A percentile compares a stretch with the other conserved stretches of the same genome.
phyloP scores from a whole-genome alignment of 1,140 invertebrate species.

The Acromyrmex echinatior region DNA sequence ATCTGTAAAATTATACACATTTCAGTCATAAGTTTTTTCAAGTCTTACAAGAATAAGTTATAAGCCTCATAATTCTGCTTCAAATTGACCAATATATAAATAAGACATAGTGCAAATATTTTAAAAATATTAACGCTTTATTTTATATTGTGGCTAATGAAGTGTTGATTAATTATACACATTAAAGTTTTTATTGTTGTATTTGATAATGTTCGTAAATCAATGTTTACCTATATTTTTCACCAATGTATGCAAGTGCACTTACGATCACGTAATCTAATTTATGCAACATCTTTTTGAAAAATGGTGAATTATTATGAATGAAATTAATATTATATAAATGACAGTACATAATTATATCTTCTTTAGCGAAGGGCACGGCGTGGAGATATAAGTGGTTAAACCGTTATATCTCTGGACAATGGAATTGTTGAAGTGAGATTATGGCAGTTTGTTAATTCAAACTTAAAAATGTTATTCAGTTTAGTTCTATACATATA shows the following conservation, averaged over 20 bases:
- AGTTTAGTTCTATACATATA: background rate
- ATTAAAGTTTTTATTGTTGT: conserved; percentile 39
- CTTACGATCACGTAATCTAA: conserved; percentile 54
- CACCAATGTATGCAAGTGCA: conserved; percentile 63
- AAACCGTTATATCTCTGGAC: conserved; percentile 64
- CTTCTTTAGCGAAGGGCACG: conserved; percentile 77
- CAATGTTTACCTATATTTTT: conserved; percentile 53
- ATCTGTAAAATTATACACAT: too few species aligned
- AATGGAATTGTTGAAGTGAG: conserved; percentile 59
- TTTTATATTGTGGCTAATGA: conserved; percentile 18
- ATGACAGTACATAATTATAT: conserved; percentile 64
- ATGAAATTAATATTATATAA: conserved; percentile 48
- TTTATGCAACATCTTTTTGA: conserved; percentile 23
- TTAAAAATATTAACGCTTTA: background rate
- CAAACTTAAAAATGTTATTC: conserved; percentile 32
- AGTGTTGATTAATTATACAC: background rate
- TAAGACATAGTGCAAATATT: background rate
- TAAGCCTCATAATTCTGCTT: too few species aligned
- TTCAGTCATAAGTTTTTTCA: too few species aligned
- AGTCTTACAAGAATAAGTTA: too few species aligned
- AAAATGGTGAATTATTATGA: conserved; percentile 13
- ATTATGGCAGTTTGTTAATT: conserved; percentile 46
- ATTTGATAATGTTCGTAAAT: conserved; percentile 44
- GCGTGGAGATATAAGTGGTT: conserved; percentile 67
- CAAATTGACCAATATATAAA: too few species aligned